These are phyloP conservation scores for Strix aluco DNA, from an alignment of 2,113 vertebrate genomes.

Conservation along the genomic window DNA sequence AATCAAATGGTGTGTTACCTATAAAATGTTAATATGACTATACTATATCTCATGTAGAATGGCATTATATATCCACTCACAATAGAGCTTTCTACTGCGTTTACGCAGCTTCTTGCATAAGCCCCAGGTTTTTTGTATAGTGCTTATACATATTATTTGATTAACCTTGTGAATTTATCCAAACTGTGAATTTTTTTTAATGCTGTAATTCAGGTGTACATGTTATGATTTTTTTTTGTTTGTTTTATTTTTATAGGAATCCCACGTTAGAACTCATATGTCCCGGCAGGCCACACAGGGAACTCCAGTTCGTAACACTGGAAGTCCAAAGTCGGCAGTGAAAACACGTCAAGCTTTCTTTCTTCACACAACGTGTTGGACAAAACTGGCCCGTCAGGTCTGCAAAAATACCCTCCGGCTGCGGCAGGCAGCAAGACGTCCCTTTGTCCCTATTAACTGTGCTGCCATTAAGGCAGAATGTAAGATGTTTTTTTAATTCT, in stretches of 20 bases:
- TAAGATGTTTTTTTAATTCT: slow-evolving; percentile 99
- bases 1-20: neutral
- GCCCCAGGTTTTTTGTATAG: neutral
- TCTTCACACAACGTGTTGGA: slow-evolving; percentile 93
- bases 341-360: slow-evolving; percentile 97
- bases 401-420: slow-evolving; percentile 95
- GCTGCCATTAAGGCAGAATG: slow-evolving; percentile 99
- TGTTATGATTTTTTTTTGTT: neutral
- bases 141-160: neutral
- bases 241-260: slow-evolving; percentile 73
- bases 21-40: neutral
- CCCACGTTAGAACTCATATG: slow-evolving; percentile 84
- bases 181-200: neutral
- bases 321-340: slow-evolving; percentile 94
- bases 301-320: slow-evolving; percentile 90
- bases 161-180: neutral
- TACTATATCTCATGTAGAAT: neutral
- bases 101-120: neutral
- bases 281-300: slow-evolving; percentile 91
- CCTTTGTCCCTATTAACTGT: slow-evolving; percentile 99
- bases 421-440: slow-evolving; percentile 94
- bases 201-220: neutral
- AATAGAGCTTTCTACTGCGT: neutral
- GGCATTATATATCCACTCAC: neutral
- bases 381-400: slow-evolving; percentile 97